Conservation (phyloP, 2,888 invertebrate species). For the Geotrupes spiniger region DNA sequence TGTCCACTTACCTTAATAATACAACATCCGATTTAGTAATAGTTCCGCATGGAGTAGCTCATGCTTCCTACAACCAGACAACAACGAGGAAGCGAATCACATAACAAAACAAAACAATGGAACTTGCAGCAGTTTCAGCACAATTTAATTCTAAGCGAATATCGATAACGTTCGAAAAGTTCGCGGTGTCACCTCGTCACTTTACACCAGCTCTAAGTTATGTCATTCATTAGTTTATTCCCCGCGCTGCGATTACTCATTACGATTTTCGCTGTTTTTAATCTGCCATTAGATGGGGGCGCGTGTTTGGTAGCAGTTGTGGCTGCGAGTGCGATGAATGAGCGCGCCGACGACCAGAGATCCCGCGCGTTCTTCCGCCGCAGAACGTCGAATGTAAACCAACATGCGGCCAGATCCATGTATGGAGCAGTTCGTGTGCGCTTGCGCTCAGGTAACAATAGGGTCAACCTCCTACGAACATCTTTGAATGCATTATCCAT, state of each 20-base stretch:
- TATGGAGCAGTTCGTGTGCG: conserved; percentile 22
- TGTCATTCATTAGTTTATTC: neutral
- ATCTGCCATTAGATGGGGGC: neutral
- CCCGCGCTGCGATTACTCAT: too few relatives aligned
- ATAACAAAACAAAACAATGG: neutral
- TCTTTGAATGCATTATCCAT: conserved; percentile 34
- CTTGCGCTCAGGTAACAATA: conserved; percentile 36
- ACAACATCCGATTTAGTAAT: conserved; percentile 3
- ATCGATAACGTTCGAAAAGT: neutral
- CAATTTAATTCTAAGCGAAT: neutral
- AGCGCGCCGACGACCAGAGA: too few relatives aligned
- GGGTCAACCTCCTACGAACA: conserved; percentile 39
- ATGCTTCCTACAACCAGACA: neutral
- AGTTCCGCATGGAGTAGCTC: conserved; percentile 1
- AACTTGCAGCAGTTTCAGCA: too few relatives aligned
- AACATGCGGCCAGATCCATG: conserved; percentile 17
- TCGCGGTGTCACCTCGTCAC: neutral
- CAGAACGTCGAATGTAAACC: conserved; percentile 11
- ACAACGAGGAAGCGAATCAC: conserved; percentile 4
- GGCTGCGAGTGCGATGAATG: neutral
- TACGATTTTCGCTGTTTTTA: too few relatives aligned
- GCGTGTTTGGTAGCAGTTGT: conserved; percentile 10
- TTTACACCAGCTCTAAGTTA: neutral
- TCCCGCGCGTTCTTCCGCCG: conserved; percentile 2
- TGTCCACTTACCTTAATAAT: conserved; percentile 4